Conservation (phyloP, 2,113 vertebrate genomes). For the Thymallus thymallus region DNA sequence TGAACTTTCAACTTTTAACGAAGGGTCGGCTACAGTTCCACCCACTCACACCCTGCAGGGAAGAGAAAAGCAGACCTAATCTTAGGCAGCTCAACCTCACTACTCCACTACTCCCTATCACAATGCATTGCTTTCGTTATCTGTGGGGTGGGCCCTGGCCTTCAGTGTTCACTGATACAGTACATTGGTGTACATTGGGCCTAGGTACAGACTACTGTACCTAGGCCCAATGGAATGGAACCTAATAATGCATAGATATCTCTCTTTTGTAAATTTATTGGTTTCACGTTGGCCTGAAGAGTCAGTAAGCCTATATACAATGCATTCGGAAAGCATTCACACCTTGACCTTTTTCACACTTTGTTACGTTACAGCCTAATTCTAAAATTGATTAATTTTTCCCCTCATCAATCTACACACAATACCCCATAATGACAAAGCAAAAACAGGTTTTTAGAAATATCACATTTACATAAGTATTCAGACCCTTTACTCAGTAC, state of each 20-base stretch:
- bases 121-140: slow-evolving; percentile 1
- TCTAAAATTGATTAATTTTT: too few species aligned
- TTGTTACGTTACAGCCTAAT: too few species aligned
- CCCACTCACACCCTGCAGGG: slow-evolving; percentile 13
- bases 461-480: too few species aligned
- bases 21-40: slow-evolving; percentile 37
- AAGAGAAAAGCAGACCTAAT: slow-evolving; percentile 12
- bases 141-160: background rate
- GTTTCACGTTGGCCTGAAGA: background rate
- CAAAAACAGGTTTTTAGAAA: too few species aligned
- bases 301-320: background rate
- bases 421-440: too few species aligned
- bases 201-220: too few species aligned
- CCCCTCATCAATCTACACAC: too few species aligned
- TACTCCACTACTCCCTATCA: slow-evolving; percentile 23
- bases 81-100: slow-evolving; percentile 17
- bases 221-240: background rate
- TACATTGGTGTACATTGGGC: too few species aligned
- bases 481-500: too few species aligned
- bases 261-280: background rate
- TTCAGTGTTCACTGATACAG: background rate
- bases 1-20: slow-evolving; percentile 48
- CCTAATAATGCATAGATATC: background rate
- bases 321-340: too few species aligned
- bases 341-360: too few species aligned